Base-by-base conservation (phyloP, 2,797 vertebrate genomes). In the Cossypha dichroa region DNA sequence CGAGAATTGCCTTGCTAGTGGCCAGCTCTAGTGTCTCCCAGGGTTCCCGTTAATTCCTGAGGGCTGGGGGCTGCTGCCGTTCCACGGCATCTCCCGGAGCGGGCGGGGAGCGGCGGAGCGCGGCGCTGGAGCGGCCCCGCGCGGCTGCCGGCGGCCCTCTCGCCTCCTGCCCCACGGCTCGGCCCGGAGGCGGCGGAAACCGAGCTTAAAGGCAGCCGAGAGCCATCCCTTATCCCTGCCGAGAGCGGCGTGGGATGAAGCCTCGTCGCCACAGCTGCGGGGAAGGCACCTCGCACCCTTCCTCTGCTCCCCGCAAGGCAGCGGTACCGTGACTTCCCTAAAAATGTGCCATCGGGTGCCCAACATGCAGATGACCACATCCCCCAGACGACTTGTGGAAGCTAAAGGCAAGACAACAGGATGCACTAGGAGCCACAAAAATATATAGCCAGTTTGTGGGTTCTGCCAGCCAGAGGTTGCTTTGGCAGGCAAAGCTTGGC, bases 61-160 rank as follows among this genome's bases (percentile, higher is more conserved):
- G 26, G 26, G 15, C 6, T 7, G 48, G 15, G 25, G 26, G 48
- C 29, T 2, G 49, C 20, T 17, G 3, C 38, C 2, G 2, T 9
- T 4, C 7, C 20, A 28, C 13, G 0, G 48, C 46, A 1, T 0
- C 13, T 15, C 21, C 62, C 17, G 31, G 22, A 3, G 78, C 28
- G 23, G 4, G 14, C 0, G 29, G 26, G 28, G 5, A 21, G 36
- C 40, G 52, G 85, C 85, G 16, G 63, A 77, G 63, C 19, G 49
- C 46, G n/a, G 75, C n/a, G 54, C 54, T 55, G 54, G 21, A 64
- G 45, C 40, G 22, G 29, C 45, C 28, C 69, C 59, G 40, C 48
- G 67, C 58, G 48, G 58, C 79, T 19, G 58, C 48, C 48, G 0
- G 40, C 41, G 12, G 40, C 56, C 22, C 29, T 19, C 33, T 4